A percentile compares a stretch with the other conserved stretches of the same genome.
Evolutionary conservation across 2,113 vertebrate species (phyloP).

Genomic region (Trogon surrucura): DNA sequence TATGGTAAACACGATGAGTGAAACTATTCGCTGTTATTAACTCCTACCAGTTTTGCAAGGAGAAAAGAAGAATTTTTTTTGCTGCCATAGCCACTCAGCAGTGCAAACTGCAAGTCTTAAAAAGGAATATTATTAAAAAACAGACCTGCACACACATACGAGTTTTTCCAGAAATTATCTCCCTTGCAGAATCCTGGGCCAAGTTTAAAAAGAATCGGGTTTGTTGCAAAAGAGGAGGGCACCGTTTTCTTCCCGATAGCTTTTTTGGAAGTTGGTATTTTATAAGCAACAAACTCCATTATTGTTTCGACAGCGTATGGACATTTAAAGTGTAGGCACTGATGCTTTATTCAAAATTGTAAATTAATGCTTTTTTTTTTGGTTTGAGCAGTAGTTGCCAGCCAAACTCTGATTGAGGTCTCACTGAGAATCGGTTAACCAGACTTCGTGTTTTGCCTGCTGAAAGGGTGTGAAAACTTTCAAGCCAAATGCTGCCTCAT

Average conservation of each 20-base stretch:
- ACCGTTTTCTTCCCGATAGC: not conserved
- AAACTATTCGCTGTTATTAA: not conserved
- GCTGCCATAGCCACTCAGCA: not conserved
- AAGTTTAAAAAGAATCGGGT: not conserved
- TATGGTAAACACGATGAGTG: conserved; percentile 11
- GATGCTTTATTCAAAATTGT: not conserved
- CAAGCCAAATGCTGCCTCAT: conserved; percentile 29
- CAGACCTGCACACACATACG: accelerated
- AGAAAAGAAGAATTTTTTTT: not conserved
- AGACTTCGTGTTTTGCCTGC: conserved; percentile 8
- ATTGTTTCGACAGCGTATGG: not conserved
- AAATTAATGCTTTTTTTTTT: not conserved
- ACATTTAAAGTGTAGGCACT: not conserved
- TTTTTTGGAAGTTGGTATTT: not conserved
- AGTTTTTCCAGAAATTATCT: not conserved
- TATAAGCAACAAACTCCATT: not conserved
- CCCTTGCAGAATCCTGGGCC: not conserved
- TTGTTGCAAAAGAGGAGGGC: not conserved
- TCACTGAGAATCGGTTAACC: not conserved
- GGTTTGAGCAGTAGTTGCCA: not conserved
- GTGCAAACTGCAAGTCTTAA: not conserved
- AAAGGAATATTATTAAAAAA: no score
- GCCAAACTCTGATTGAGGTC: not conserved
- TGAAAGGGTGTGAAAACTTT: conserved; percentile 39
- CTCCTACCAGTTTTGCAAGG: not conserved